Evolutionary conservation across 2,888 invertebrate genomes (phyloP), one percentile per base, ranked within the genome.

Genomic region (Epicampocera succincta): DNA sequence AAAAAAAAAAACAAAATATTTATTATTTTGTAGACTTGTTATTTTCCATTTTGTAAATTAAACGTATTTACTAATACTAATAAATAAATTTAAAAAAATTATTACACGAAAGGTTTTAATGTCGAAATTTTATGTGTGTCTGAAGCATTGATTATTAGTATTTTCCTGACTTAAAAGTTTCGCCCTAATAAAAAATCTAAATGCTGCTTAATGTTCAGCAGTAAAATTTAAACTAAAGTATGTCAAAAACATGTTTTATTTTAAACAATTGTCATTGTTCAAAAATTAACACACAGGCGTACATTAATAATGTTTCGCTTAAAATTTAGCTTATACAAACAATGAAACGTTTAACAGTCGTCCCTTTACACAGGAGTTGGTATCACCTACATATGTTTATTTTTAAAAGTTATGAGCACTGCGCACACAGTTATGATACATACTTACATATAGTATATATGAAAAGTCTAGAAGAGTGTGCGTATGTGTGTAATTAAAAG

Each of bases 221-320:
- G n/a, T n/a, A 44, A 65, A 13, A 1, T 25, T 25, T 21, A 3
- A 52, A 54, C n/a, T 13, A 21, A 63, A 63, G 69, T 77, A 8
- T 69, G 63, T 71, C 54, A 71, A 77, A 56, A 21, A 21, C 15
- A 54, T 48, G 48, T 42, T 65, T 77, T 63, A 48, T 40, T 38
- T 60, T 46, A 54, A 61, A 25, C 42, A 75, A 61, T 44, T 66
- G 42, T 61, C 68, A 54, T 54, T 76, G 69, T 69, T 66, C 12
- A 63, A 42, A 40, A 46, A 73, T 42, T 48, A 56, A 71, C 54
- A 71, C 54, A 13, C 44, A 63, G 6, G 15, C 38, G 40, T 25
- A 50, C 13, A 40, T 52, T 21, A 19, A 15, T 12, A 3, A 5
- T 52, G 1, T 12, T 17, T 12, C 19, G 46, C 48, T 17, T 44